Evolutionary conservation across 1,140 invertebrate genomes (phyloP).

Genomic region (Plodia interpunctella): DNA sequence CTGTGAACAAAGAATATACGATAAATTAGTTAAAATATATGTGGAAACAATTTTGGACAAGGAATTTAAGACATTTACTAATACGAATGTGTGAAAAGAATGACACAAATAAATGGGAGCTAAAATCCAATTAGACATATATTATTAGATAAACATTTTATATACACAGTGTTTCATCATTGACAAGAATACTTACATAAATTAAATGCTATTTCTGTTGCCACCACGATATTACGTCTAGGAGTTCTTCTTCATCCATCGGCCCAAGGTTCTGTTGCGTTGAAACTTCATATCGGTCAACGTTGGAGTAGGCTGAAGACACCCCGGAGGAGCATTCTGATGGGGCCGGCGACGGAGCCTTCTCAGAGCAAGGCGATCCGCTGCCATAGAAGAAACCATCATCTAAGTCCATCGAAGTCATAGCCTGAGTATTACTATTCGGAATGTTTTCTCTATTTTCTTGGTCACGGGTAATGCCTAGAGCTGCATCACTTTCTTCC

Average conservation of each 20-base stretch:
- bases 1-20: constrained; percentile 51
- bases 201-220: constrained; percentile 78
- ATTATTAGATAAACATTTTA: too few species aligned
- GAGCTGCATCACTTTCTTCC: constrained; percentile 79
- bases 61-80: too few species aligned
- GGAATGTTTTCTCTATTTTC: constrained; percentile 71
- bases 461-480: constrained; percentile 60
- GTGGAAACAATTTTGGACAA: neutral
- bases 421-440: constrained; percentile 39
- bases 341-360: constrained; percentile 83
- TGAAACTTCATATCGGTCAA: constrained; percentile 72
- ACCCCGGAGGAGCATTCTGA: constrained; percentile 83
- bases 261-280: constrained; percentile 79
- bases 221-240: constrained; percentile 92
- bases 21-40: neutral
- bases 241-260: constrained; percentile 87
- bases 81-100: too few species aligned
- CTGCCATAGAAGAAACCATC: constrained; percentile 71
- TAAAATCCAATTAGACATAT: constrained; percentile 13
- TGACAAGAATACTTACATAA: constrained; percentile 42
- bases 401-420: constrained; percentile 67
- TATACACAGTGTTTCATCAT: neutral
- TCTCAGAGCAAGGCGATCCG: constrained; percentile 80
- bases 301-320: constrained; percentile 68
- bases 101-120: too few species aligned